A percentile compares a stretch with the other conserved stretches of the same genome.
Evolutionary conservation across 2,797 vertebrate species (phyloP).

Genomic region (Picus viridis): DNA sequence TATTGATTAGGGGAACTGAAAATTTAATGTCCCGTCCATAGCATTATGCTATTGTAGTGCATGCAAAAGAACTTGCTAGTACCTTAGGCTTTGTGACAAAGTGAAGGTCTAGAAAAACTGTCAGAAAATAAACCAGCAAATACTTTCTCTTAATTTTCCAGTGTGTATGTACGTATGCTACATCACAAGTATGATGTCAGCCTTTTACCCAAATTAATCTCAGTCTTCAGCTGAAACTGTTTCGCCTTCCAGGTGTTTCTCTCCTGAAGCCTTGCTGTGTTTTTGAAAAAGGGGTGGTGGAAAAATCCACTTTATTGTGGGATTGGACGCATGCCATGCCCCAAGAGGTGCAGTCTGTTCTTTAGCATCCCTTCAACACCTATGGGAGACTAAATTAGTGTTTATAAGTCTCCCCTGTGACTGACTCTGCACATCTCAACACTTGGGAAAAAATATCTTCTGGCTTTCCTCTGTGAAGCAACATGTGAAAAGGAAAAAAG

Average conservation of each 20-base stretch:
- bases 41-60: neutral
- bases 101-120: neutral
- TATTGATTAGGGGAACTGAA: neutral
- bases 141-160: neutral
- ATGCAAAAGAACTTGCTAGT: fast-evolving
- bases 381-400: fast-evolving
- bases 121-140: neutral
- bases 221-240: neutral
- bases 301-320: neutral
- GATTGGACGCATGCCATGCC: neutral
- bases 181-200: neutral
- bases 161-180: neutral
- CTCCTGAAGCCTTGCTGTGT: neutral
- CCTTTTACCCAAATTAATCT: neutral
- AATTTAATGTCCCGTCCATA: neutral
- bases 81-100: neutral
- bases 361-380: neutral
- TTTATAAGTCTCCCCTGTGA: neutral
- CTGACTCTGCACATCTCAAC: neutral
- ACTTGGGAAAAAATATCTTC: neutral
- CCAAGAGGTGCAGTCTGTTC: neutral
- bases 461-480: neutral
- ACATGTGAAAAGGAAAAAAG: neutral
- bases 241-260: neutral
- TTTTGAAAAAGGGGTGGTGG: fast-evolving